Base-by-base conservation (phyloP, 2,113 vertebrate genomes). In the Jacana jacana region DNA sequence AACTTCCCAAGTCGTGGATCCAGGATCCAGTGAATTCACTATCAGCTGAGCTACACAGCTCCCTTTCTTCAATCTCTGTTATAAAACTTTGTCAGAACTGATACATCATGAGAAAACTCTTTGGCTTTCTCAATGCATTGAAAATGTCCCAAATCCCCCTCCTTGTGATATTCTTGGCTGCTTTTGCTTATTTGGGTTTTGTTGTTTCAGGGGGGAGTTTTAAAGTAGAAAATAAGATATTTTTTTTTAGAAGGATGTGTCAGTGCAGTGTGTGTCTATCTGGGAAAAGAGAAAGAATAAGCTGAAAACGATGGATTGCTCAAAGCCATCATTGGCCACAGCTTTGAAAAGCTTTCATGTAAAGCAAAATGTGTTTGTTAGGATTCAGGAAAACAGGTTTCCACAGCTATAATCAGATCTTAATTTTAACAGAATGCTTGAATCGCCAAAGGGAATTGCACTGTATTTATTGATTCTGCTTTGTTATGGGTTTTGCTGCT, bases 381-480 rank as follows among this genome's bases (percentile, higher is more conserved):
- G 63, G 81, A 94, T 93, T 91, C 88, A 85, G 84, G 63, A 84
- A 96, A 94, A 89, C 81, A 81, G 63, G 92, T 94, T 96, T 93
- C 88, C 81, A 89, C 87, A 95, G 81, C 92, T 93, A 86, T 97
- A 96, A 95, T 91, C 95, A 95, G 93, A 95, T 96, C 77, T 91
- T 85, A 95, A 97, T 94, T 93, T 95, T 94, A 94, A 89, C 86
- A 92, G 93, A 97, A 87, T 80, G 88, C 63, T 94, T 92, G 92
- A 89, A 92, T 94, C 0, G 68, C 93, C 73, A 9, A 58, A 82
- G 88, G 91, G 93, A 91, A 94, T 92, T 93, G 92, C 78, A 85
- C 86, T 93, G 92, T 94, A 96, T 92, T 96, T 97, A 96, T 97
- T 96, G 96, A 97, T 96, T 97, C 95, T 94, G 88, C 93, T 94